Percentiles rank a stretch among this genome's conserved stretches.
Evolutionary conservation across 2,888 invertebrate genomes (phyloP).

Genomic region (Erebia epiphron): DNA sequence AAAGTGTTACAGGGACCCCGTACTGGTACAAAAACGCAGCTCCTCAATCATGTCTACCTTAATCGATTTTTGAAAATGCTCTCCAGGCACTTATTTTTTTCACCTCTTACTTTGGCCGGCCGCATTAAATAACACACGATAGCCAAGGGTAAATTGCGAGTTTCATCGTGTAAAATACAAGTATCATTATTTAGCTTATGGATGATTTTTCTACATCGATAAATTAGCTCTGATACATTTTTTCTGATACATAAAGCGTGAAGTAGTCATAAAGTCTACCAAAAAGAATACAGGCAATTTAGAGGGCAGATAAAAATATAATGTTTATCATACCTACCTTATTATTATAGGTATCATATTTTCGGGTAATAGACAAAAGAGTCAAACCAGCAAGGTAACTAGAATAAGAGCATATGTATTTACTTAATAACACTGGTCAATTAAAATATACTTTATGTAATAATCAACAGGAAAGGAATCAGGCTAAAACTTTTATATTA

Average conservation of each 20-base stretch:
- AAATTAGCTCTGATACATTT: background rate
- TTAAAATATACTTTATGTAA: too few relatives aligned
- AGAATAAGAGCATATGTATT: too few relatives aligned
- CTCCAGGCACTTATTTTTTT: conserved; percentile 61
- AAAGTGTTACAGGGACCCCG: conserved; percentile 48
- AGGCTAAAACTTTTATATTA: too few relatives aligned
- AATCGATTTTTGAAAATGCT: conserved; percentile 75
- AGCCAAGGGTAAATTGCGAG: conserved; percentile 65
- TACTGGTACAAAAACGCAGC: conserved; percentile 57
- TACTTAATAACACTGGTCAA: too few relatives aligned
- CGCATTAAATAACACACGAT: conserved; percentile 64
- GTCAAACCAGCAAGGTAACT: too few relatives aligned
- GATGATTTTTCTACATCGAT: background rate
- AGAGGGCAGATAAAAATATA: too few relatives aligned
- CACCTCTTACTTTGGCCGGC: conserved; percentile 53
- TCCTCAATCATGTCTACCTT: conserved; percentile 74
- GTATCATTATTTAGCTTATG: conserved; percentile 26
- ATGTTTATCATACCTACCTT: too few relatives aligned
- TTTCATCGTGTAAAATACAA: conserved; percentile 29
- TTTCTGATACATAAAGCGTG: background rate
- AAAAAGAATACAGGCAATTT: too few relatives aligned
- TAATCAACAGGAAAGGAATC: too few relatives aligned
- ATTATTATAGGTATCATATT: too few relatives aligned
- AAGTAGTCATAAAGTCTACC: background rate
- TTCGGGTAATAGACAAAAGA: too few relatives aligned